Evolutionary conservation across 2,113 vertebrate genomes (phyloP).

Genomic region (Gavia stellata): DNA sequence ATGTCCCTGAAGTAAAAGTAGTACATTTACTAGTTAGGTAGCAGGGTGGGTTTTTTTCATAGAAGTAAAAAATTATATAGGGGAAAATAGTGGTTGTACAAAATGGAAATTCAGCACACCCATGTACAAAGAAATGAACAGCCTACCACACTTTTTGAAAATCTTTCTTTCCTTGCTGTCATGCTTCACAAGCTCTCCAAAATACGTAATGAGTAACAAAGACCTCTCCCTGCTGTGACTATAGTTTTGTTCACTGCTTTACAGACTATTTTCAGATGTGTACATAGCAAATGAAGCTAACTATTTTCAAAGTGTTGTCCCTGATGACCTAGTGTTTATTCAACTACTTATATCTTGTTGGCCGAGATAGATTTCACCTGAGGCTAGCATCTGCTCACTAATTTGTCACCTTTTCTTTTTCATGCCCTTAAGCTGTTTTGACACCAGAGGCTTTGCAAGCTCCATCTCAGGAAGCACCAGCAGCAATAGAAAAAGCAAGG

Average conservation of each 20-base stretch:
- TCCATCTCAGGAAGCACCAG: background rate
- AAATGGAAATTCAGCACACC: background rate
- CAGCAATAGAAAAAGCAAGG: background rate
- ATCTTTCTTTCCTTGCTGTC: background rate
- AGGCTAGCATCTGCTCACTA: background rate
- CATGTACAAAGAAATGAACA: background rate
- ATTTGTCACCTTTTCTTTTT: constrained; percentile 38
- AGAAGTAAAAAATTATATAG: background rate
- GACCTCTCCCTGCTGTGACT: background rate
- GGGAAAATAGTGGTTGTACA: background rate
- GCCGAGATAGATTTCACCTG: constrained; percentile 3
- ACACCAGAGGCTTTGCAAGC: background rate
- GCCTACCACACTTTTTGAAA: background rate
- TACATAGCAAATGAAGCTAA: background rate
- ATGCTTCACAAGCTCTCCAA: background rate
- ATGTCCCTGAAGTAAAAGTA: background rate
- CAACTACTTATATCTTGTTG: background rate
- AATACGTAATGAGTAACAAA: background rate
- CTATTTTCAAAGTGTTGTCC: background rate
- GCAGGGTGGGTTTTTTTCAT: background rate
- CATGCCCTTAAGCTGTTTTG: constrained; percentile 31
- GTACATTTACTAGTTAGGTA: background rate
- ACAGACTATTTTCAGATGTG: background rate
- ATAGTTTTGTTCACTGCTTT: background rate
- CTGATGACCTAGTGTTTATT: background rate